Base-by-base conservation (phyloP, 2,888 invertebrate species). In the Tenodera sinensis region DNA sequence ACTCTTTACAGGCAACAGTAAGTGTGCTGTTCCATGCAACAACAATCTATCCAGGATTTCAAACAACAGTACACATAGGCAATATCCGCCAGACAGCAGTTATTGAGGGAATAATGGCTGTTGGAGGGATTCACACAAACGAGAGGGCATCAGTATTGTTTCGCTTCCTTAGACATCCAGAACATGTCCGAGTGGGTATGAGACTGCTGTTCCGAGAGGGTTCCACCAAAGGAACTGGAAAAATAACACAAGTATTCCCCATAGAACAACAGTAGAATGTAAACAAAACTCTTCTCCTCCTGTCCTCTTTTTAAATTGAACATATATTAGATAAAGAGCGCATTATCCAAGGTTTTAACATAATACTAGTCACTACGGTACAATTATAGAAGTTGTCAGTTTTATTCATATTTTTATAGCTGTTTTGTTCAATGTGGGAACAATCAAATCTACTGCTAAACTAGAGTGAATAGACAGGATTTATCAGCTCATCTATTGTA, bases 31-130 rank as follows among this genome's bases (percentile, higher is more conserved):
- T 97, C 90, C 98, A 98, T 93, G 96, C 97, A 0, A 97, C 97
- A 0, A 96, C 96, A 34, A 97, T 98, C 90, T 96, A 95, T 91
- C 96, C 96, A 7, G 98, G 98, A 47, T 98, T 97, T 93, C 97
- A 98, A 93, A 97, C 98, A 28, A 99, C 99, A 0, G 97, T 99
- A 0, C 98, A 99, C 93, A 97, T 99, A 88, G 99, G 98, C 0
- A 99, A 98, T 92, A 97, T 99, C 12, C 94, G 99, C 0, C 99
- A 99, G 93, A 99, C 99, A 0, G 99, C 98, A n/a, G 90, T 90
- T 8, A 90, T 92, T 8, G 93, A 95, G 93, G 95, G 95, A 82
- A 96, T 96, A 90, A 94, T 96, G 92, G 95, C 96, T 0, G 93
- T 95, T 0, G 93, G 95, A 92, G 95, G 96, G 88, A 94, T 97